Conservation (phyloP, 1,140 invertebrate genomes). For the Gonioctena quinquepunctata region DNA sequence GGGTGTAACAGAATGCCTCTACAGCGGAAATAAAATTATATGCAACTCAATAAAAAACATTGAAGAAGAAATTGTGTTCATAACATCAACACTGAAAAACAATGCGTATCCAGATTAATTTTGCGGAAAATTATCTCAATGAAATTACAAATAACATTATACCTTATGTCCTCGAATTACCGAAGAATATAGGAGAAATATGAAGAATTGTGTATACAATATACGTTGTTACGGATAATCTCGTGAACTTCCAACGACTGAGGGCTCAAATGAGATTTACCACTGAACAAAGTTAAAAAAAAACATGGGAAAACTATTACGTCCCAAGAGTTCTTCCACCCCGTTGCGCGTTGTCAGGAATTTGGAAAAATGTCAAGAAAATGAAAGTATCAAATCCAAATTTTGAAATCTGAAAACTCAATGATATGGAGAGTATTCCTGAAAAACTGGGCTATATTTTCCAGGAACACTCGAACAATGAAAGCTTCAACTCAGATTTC, state of each 20-base stretch:
- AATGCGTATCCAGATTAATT: too few species aligned
- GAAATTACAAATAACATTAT: too few species aligned
- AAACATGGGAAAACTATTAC: neutral
- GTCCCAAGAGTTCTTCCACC: neutral
- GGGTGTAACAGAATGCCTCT: too few species aligned
- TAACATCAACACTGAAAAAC: too few species aligned
- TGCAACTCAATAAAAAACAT: too few species aligned
- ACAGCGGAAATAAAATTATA: too few species aligned
- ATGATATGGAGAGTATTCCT: neutral
- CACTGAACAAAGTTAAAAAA: neutral
- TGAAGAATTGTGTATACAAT: too few species aligned
- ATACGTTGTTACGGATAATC: too few species aligned
- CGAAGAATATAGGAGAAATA: too few species aligned
- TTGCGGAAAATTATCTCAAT: too few species aligned
- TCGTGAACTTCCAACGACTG: neutral
- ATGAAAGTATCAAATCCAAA: neutral
- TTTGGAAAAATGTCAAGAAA: neutral
- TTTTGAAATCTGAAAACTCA: slow-evolving; percentile 2
- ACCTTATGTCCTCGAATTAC: too few species aligned
- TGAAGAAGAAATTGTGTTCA: too few species aligned
- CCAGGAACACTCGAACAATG: slow-evolving; percentile 3
- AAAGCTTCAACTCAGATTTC: neutral
- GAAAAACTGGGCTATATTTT: neutral
- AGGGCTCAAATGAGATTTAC: neutral
- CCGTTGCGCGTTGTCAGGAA: slow-evolving; percentile 2